These are phyloP conservation scores for Aegithalos caudatus DNA, from an alignment of 2,113 vertebrate genomes.

Conservation along the genomic window DNA sequence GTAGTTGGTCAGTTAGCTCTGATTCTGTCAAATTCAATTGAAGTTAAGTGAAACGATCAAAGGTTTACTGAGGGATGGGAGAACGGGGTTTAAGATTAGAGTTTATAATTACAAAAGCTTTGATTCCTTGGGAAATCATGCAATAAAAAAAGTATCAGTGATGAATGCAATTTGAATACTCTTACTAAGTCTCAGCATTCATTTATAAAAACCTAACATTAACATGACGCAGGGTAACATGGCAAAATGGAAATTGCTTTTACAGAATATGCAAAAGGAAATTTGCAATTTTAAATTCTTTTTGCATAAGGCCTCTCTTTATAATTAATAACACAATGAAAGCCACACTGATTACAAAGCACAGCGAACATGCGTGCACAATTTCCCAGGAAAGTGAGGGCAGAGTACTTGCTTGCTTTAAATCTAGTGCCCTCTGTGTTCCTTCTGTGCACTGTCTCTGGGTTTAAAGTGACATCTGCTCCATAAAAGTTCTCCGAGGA, in stretches of 20 bases:
- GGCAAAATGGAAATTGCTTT: neutral
- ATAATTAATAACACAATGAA: neutral
- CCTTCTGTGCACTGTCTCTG: neutral
- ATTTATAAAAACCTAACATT: neutral
- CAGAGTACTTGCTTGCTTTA: neutral
- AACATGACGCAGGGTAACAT: neutral
- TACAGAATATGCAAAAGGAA: neutral
- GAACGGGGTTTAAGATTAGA: neutral
- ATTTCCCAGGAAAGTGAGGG: neutral
- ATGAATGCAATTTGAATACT: neutral
- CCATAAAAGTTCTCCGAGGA: neutral
- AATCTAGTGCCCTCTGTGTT: neutral
- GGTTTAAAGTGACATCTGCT: neutral
- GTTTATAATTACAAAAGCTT: neutral
- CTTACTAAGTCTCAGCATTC: neutral
- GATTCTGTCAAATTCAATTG: neutral
- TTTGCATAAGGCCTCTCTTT: neutral
- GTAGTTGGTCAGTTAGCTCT: neutral
- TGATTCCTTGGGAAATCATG: neutral
- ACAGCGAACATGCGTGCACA: neutral
- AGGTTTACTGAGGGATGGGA: neutral
- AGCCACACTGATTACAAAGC: neutral
- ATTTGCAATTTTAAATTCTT: neutral
- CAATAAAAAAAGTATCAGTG: neutral
- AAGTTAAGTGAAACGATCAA: neutral